Percentiles rank a stretch among this genome's conserved stretches.
These are phyloP conservation scores for Pollenia amentaria DNA, from an alignment of 2,888 invertebrate genomes.

Conservation along the genomic window DNA sequence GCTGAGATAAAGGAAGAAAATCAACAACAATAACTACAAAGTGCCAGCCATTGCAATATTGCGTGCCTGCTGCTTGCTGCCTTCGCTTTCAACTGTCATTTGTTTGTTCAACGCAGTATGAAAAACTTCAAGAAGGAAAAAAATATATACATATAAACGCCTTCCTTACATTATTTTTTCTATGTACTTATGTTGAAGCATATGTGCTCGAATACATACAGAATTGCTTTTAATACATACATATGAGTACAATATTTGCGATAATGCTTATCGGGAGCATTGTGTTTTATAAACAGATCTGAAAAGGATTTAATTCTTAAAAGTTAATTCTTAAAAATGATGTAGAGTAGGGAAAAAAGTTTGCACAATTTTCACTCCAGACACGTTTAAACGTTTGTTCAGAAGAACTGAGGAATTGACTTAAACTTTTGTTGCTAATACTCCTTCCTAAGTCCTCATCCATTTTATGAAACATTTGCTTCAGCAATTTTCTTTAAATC, in stretches of 20 bases:
- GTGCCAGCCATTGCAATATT: conserved; percentile 64
- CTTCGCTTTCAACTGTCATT: conserved; percentile 67
- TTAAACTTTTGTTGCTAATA: too few relatives aligned
- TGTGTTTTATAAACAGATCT: conserved; percentile 25
- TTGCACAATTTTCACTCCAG: too few relatives aligned
- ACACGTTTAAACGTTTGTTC: too few relatives aligned
- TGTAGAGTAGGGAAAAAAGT: too few relatives aligned
- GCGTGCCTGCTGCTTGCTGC: conserved; percentile 62
- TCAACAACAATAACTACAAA: conserved; percentile 4
- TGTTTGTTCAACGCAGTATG: conserved; percentile 70
- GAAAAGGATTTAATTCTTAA: conserved; percentile 30
- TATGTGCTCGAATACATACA: background rate
- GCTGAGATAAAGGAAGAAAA: conserved; percentile 18
- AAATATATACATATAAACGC: conserved; percentile 61
- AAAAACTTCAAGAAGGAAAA: conserved; percentile 33
- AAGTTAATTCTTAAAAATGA: background rate
- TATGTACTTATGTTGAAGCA: conserved; percentile 5
- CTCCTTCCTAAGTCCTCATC: too few relatives aligned
- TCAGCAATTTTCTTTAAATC: too few relatives aligned
- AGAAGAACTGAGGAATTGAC: too few relatives aligned
- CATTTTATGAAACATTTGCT: too few relatives aligned
- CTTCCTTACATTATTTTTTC: conserved; percentile 58
- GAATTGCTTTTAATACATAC: conserved; percentile 2
- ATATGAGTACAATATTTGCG: conserved; percentile 28
- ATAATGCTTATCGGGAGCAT: conserved; percentile 45